Evolutionary conservation across 2,888 invertebrate genomes (phyloP).

Genomic region (Steinernema hermaphroditum): DNA sequence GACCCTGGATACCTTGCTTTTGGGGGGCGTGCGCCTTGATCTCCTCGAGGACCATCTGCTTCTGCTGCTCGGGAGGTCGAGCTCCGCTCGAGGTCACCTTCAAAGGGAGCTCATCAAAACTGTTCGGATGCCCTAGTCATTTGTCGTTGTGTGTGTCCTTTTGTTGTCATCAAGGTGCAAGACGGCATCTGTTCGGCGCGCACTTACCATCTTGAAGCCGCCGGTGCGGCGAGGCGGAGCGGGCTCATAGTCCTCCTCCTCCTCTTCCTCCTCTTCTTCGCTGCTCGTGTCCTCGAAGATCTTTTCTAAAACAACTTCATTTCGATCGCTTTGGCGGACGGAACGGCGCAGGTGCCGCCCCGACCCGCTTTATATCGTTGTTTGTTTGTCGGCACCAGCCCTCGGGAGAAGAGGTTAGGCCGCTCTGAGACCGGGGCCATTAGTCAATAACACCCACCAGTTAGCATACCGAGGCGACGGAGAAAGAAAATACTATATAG

Average conservation of each 20-base stretch:
- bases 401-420: neutral
- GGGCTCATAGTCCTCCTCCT: conserved; percentile 25
- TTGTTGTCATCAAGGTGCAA: too few relatives aligned
- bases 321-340: too few relatives aligned
- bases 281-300: conserved; percentile 28
- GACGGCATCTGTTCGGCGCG: too few relatives aligned
- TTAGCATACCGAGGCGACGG: conserved; percentile 3
- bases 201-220: conserved; percentile 18
- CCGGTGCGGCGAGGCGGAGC: conserved; percentile 15
- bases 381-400: neutral
- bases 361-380: too few relatives aligned
- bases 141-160: too few relatives aligned
- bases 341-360: too few relatives aligned
- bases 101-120: too few relatives aligned
- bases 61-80: conserved; percentile 9
- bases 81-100: conserved; percentile 2
- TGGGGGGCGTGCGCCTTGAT: neutral
- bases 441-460: conserved; percentile 12
- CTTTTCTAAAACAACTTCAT: conserved; percentile 1
- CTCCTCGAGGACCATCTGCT: conserved; percentile 23
- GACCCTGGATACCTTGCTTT: neutral
- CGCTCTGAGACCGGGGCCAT: conserved; percentile 9
- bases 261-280: conserved; percentile 12
- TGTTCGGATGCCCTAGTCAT: too few relatives aligned
- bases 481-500: neutral